Conservation (phyloP, 2,888 invertebrate species). For the Sinotaia quadrata region DNA sequence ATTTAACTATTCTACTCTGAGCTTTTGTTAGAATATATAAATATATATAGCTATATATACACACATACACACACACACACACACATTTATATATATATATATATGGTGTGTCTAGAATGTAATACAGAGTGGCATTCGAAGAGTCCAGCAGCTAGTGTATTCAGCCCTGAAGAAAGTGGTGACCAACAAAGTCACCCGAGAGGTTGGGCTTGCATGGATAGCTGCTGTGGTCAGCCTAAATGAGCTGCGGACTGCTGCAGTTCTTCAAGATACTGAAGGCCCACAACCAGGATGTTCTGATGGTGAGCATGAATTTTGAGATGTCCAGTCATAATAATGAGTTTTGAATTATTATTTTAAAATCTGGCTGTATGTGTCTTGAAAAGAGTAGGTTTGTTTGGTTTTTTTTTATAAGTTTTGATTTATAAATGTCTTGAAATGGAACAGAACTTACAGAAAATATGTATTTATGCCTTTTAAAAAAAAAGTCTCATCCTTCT, state of each 20-base stretch:
- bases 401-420: no score
- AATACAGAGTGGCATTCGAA: constrained; percentile 29
- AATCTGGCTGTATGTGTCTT: no score
- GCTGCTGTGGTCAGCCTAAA: constrained; percentile 35
- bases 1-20: neutral
- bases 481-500: no score
- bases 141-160: constrained; percentile 31
- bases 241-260: constrained; percentile 30
- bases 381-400: no score
- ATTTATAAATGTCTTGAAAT: no score
- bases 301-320: constrained; percentile 26
- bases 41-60: no score
- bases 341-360: no score
- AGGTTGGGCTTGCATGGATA: constrained; percentile 34
- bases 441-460: no score
- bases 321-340: no score
- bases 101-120: constrained; percentile 25
- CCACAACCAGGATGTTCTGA: constrained; percentile 32
- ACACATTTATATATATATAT: no score
- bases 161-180: constrained; percentile 30
- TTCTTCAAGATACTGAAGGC: constrained; percentile 25
- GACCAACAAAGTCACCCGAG: constrained; percentile 28
- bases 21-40: neutral
- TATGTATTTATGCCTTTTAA: no score
- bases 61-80: no score